Evolutionary conservation across 2,888 invertebrate species (phyloP), one percentile per base, ranked within the genome.

Genomic region (Pristionchus arcanus): DNA sequence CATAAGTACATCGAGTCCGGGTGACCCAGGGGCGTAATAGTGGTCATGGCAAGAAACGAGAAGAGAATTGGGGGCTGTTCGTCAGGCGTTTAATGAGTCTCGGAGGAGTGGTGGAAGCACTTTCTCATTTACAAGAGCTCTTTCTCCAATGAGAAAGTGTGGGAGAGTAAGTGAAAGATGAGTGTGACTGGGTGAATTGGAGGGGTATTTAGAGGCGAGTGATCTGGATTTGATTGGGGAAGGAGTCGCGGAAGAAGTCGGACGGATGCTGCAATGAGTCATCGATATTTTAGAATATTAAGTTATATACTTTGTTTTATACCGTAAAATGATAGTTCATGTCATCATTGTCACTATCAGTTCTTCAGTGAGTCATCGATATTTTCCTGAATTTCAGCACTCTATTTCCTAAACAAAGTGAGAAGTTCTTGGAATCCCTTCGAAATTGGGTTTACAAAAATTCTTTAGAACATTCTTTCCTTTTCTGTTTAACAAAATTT

Each of bases 141-240:
- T 55, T 55, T 55, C 42, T 16, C 55, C 55, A 19, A 55, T 3
- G 19, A 55, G 55, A 55, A 21, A 55, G 16, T 21, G n/a, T 2
- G 68, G 68, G 31, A 68, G 68, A n/a, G 63, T 63, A 63, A 63
- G 21, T 21, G 63, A 49, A 49, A 49, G 42, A 49, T 49, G 42
- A 49, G 59, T 19, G 68, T 77, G 25, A 42, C 49, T 77, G 37
- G 77, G 42, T 5, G 37, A 21, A 42, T 19, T 7, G 74, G 77
- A 34, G 34, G 74, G 37, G 74, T 42, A 11, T 19, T 85, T 37
- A 85, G 49, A 85, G 84, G 21, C 84, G 84, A 25, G 84, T 85
- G 84, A 85, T 85, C 34, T 85, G 84, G 34, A 85, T 85, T 59
- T 85, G 84, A 85, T 85, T 85, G 84, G 84, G 84, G 84, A 85